phyloP scores from a whole-genome alignment of 2,888 invertebrate species.

The Steromphala cineraria region DNA sequence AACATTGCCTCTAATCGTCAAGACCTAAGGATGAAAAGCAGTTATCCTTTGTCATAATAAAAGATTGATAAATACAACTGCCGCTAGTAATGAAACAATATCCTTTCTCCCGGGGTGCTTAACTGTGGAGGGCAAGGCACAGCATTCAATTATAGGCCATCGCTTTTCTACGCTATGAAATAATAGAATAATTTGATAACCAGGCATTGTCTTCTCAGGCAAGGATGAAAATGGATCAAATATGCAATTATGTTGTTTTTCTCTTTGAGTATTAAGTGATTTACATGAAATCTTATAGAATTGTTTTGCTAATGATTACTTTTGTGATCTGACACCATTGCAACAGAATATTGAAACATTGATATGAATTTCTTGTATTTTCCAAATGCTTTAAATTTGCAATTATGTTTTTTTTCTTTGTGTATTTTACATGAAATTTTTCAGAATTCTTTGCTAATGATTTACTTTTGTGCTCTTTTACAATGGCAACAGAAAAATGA shows the following conservation, averaged over 20 bases:
- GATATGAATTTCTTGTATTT: no score
- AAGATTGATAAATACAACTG: conserved; percentile 10
- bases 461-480: no score
- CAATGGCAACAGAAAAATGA: no score
- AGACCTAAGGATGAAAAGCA: neutral
- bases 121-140: neutral
- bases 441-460: no score
- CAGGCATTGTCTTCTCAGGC: neutral
- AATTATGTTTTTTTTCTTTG: no score
- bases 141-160: neutral
- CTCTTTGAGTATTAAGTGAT: neutral
- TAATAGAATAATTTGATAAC: neutral
- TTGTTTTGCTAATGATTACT: neutral
- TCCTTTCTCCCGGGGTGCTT: neutral
- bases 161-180: neutral
- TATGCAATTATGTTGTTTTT: neutral
- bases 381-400: no score
- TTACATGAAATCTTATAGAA: neutral
- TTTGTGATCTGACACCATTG: no score
- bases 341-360: no score
- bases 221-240: neutral
- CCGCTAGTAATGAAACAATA: neutral
- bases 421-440: no score
- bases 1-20: neutral
- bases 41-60: conserved; percentile 17